Evolutionary conservation across 1,140 invertebrate genomes (phyloP).

Genomic region (Panonychus citri): DNA sequence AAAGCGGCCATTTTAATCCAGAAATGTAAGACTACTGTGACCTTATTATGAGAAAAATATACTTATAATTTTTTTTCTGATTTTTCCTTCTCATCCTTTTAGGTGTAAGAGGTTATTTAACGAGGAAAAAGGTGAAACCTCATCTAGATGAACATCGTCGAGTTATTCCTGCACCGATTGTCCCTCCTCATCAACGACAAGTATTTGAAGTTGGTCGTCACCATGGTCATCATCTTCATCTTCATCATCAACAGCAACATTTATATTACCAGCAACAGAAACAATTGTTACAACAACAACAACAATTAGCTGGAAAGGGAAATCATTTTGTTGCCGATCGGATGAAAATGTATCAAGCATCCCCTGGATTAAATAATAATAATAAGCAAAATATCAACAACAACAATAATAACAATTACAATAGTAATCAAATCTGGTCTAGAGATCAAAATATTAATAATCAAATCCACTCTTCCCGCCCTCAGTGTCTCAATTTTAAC

Average conservation of each 20-base stretch:
- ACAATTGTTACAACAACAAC: not conserved
- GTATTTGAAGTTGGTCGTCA: too few species aligned
- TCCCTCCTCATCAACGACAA: too few species aligned
- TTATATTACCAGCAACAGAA: too few species aligned
- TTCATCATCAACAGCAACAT: too few species aligned
- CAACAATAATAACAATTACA: not conserved
- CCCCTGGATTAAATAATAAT: not conserved
- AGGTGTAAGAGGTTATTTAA: constrained; percentile 2
- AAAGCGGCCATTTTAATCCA: constrained; percentile 1
- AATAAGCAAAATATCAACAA: not conserved
- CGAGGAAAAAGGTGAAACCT: not conserved
- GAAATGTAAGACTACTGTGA: not conserved
- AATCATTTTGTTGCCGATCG: not conserved
- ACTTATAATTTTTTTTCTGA: not conserved
- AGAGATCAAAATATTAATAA: too few species aligned
- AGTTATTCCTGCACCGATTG: not conserved
- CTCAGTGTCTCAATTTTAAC: too few species aligned
- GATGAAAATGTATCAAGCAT: not conserved
- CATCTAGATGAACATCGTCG: not conserved
- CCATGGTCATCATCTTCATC: too few species aligned
- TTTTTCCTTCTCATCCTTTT: not conserved
- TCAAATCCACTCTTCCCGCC: too few species aligned
- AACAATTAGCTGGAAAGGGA: not conserved
- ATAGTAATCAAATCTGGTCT: not conserved
- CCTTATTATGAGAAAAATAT: not conserved